These are phyloP conservation scores for Anoncus sp. DNA, from an alignment of 2,888 invertebrate genomes.

Conservation along the genomic window DNA sequence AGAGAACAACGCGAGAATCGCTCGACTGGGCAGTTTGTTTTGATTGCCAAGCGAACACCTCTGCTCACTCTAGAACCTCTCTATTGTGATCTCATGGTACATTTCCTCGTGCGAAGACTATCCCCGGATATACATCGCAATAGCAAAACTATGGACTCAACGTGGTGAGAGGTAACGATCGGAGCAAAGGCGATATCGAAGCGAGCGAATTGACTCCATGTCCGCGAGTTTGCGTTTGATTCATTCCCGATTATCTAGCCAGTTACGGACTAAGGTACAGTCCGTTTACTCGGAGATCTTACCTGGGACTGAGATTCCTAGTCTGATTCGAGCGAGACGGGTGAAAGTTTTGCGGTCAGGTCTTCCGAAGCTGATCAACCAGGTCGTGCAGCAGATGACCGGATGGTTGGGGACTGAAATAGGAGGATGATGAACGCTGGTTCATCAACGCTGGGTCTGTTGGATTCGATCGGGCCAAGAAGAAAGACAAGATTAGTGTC, in stretches of 20 bases:
- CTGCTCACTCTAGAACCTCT: slow-evolving; percentile 30
- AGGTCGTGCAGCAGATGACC: background rate
- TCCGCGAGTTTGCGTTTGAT: slow-evolving; percentile 7
- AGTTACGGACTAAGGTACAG: slow-evolving; percentile 6
- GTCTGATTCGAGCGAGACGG: background rate
- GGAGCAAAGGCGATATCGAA: background rate
- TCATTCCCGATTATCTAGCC: background rate
- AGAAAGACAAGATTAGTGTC: no score
- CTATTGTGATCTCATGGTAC: no score
- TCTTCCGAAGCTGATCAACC: background rate
- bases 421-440: no score
- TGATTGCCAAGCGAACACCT: slow-evolving; percentile 74
- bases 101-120: no score
- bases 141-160: no score
- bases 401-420: no score
- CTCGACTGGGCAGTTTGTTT: slow-evolving; percentile 74
- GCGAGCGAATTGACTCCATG: background rate
- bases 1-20: no score
- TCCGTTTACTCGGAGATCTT: slow-evolving; percentile 17
- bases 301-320: background rate
- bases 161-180: no score
- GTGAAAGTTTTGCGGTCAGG: background rate
- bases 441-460: no score
- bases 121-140: background rate
- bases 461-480: no score